These are phyloP conservation scores for Sterrhoptilus dennistouni DNA, from an alignment of 2,113 vertebrate species.

Conservation along the genomic window DNA sequence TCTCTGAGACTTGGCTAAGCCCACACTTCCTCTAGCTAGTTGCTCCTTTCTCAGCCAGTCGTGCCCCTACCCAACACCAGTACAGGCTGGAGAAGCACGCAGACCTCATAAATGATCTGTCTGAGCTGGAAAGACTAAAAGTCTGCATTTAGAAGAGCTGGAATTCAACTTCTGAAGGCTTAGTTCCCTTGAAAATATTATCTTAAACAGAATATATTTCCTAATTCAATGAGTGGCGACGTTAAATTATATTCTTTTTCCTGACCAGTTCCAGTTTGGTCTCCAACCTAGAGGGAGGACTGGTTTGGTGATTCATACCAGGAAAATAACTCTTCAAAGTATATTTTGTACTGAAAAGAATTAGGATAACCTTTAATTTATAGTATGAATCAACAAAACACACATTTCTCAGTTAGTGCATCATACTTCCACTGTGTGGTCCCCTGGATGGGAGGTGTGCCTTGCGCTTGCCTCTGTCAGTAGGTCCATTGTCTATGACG, in stretches of 20 bases:
- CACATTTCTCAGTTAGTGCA: conserved; percentile 1
- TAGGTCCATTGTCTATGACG: not conserved
- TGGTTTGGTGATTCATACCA: conserved; percentile 20
- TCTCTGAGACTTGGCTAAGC: not conserved
- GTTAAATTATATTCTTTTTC: not conserved
- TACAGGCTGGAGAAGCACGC: accelerated
- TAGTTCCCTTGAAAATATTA: not conserved
- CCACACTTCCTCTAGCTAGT: not conserved
- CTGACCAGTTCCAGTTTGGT: not conserved
- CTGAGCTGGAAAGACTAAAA: not conserved
- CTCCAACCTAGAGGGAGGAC: not conserved
- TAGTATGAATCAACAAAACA: conserved; percentile 35
- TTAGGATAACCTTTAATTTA: conserved; percentile 57
- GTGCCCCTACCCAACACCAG: accelerated
- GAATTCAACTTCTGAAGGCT: not conserved
- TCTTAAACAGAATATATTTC: not conserved
- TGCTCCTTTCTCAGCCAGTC: not conserved
- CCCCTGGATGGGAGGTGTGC: not conserved
- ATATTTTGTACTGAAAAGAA: conserved; percentile 21
- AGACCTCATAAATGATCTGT: not conserved
- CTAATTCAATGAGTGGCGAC: not conserved
- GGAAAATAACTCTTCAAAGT: conserved; percentile 18
- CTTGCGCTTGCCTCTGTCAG: not conserved
- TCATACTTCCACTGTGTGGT: not conserved
- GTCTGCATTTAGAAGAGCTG: not conserved